A percentile compares a stretch with the other conserved stretches of the same genome.
Evolutionary conservation across 2,888 invertebrate species (phyloP).

Genomic region (Falcaria lacertinaria): DNA sequence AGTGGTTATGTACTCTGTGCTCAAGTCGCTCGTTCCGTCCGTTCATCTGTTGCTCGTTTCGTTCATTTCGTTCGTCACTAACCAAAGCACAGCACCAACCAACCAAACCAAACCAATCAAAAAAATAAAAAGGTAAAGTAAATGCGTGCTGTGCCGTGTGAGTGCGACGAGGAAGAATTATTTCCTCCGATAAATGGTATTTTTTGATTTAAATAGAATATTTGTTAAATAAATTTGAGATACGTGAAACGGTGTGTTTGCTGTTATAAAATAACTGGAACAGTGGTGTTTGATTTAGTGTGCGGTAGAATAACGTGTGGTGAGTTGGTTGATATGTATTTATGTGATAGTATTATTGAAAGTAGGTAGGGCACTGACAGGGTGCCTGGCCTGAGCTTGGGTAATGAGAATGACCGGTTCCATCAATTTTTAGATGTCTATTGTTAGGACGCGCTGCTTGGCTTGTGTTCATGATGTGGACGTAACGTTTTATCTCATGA

Average conservation of each 20-base stretch:
- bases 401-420: slow-evolving; percentile 69
- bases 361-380: slow-evolving; percentile 54
- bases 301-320: slow-evolving; percentile 41
- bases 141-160: background rate
- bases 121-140: no score
- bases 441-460: slow-evolving; percentile 29
- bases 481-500: slow-evolving; percentile 31
- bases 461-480: slow-evolving; percentile 9
- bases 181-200: slow-evolving; percentile 45
- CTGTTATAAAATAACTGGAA: slow-evolving; percentile 5
- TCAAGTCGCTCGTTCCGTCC: no score
- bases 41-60: no score
- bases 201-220: slow-evolving; percentile 31
- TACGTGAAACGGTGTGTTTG: slow-evolving; percentile 19
- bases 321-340: slow-evolving; percentile 56
- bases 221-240: slow-evolving; percentile 7
- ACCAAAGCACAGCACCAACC: background rate
- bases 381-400: slow-evolving; percentile 49
- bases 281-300: slow-evolving; percentile 5
- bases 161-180: slow-evolving; percentile 54
- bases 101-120: background rate
- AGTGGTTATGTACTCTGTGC: no score
- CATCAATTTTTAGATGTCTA: slow-evolving; percentile 41
- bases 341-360: slow-evolving; percentile 57
- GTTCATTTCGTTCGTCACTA: no score